Conservation (phyloP, 2,888 invertebrate species). For the Chrysopilus asiliformis region DNA sequence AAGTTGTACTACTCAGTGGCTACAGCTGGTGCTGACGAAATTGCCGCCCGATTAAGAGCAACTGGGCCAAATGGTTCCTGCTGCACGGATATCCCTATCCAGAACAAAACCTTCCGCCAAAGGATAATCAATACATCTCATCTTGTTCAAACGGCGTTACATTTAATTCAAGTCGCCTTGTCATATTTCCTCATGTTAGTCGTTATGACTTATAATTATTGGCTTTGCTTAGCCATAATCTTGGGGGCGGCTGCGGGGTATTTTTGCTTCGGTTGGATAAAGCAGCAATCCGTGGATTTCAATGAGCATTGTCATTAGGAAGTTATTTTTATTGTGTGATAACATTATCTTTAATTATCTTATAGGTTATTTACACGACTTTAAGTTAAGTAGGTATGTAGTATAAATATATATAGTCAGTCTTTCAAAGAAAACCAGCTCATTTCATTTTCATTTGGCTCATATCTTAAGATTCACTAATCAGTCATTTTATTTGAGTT, state of each 20-base stretch:
- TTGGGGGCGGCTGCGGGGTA: constrained; percentile 29
- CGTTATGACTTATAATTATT: constrained; percentile 33
- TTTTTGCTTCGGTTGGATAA: constrained; percentile 32
- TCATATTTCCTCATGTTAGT: constrained; percentile 33
- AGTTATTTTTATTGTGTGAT: constrained; percentile 1
- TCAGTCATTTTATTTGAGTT: too few species aligned
- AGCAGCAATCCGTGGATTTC: constrained; percentile 22
- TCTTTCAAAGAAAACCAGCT: too few species aligned
- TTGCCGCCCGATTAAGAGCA: neutral
- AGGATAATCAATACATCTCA: constrained; percentile 23
- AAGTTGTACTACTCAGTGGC: constrained; percentile 21
- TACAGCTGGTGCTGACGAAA: constrained; percentile 17
- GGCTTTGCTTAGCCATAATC: constrained; percentile 30
- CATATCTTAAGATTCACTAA: too few species aligned
- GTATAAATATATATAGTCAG: too few species aligned
- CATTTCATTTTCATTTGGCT: too few species aligned
- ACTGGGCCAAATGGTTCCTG: neutral
- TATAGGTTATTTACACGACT: too few species aligned
- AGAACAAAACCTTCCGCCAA: constrained; percentile 12
- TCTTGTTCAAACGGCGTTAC: constrained; percentile 25
- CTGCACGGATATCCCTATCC: constrained; percentile 15
- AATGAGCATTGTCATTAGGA: constrained; percentile 30
- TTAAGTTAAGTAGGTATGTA: too few species aligned
- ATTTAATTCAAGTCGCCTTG: constrained; percentile 27
- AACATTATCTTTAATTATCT: too few species aligned